Percentiles rank a stretch among this genome's conserved stretches.
Evolutionary conservation across 2,113 vertebrate species (phyloP).

Genomic region (Ammodytes dubius): DNA sequence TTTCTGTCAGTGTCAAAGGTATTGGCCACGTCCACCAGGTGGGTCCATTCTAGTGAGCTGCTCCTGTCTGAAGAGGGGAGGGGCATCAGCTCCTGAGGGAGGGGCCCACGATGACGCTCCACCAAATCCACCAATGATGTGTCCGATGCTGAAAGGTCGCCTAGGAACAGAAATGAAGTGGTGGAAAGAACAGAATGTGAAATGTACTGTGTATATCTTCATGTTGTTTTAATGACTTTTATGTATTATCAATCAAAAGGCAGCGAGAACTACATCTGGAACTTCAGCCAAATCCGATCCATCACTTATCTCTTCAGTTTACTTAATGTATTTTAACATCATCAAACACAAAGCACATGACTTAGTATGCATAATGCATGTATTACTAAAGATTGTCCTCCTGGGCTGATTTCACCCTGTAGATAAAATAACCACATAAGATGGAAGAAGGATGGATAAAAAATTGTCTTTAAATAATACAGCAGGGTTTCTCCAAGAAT

Average conservation of each 20-base stretch:
- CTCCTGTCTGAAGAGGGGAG: conserved; percentile 90
- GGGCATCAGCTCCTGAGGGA: conserved; percentile 95
- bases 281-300: background rate
- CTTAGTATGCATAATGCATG: background rate
- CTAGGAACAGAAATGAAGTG: conserved; percentile 69
- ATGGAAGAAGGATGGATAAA: background rate
- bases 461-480: background rate
- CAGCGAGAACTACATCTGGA: conserved; percentile 19
- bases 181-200: background rate
- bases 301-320: background rate
- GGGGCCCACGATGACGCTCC: conserved; percentile 91
- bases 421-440: background rate
- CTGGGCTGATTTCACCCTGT: background rate
- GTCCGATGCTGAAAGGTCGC: conserved; percentile 97
- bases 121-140: conserved; percentile 97
- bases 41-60: conserved; percentile 93
- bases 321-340: no score
- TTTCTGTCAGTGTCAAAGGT: conserved; percentile 92
- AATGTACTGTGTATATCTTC: background rate
- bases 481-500: no score
- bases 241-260: conserved; percentile 23
- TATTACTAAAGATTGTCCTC: background rate
- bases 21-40: conserved; percentile 96
- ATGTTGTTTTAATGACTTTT: background rate
- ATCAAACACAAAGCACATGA: background rate